Evolutionary conservation across 2,888 invertebrate genomes (phyloP), one percentile per base, ranked within the genome.

Genomic region (Anagyrus pseudococci): DNA sequence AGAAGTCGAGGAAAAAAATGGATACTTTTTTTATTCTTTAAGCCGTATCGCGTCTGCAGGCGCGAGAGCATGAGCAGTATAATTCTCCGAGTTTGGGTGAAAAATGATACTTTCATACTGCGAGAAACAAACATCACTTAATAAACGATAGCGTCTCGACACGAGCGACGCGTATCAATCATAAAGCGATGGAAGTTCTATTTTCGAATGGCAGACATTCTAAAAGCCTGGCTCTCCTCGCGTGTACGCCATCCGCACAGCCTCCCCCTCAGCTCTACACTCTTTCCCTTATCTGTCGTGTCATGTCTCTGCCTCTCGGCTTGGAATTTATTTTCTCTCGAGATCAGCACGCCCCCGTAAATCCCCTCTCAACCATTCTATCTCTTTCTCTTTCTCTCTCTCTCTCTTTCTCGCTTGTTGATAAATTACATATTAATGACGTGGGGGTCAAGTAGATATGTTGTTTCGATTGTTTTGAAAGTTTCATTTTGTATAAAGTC

Each of bases 101-200:
- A 57, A 57, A 57, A 62, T 43, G 57, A 48, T 44, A 33, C n/a
- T 49, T 50, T 56, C 46, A 56, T 62, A 56, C 23, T 56, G 19
- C 19, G 26, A 46, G 61, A 46, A 54, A 52, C 58, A 58, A 58
- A 62, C 49, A 49, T 53, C 58, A 49, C 58, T 58, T 63, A 58
- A 63, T 63, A 58, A 48, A 58, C 58, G 62, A 62, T 58, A 58
- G 46, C 47, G 25, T 33, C 41, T 6, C 33, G 43, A 47, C 67
- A 67, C 4, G 10, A 10, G 33, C n/a, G n/a, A n/a, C 68, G 60
- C 71, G 73, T 76, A 78, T 78, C 77, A 76, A 78, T 78, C 78
- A 78, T 76, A 76, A 74, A n/a, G 72, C 75, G 76, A 77, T 76
- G 74, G 72, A 72, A 76, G 75, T 77, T 76, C 73, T 74, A 76